Base-by-base conservation (phyloP, 2,888 invertebrate species). In the Eudasyphora cyanicolor region DNA sequence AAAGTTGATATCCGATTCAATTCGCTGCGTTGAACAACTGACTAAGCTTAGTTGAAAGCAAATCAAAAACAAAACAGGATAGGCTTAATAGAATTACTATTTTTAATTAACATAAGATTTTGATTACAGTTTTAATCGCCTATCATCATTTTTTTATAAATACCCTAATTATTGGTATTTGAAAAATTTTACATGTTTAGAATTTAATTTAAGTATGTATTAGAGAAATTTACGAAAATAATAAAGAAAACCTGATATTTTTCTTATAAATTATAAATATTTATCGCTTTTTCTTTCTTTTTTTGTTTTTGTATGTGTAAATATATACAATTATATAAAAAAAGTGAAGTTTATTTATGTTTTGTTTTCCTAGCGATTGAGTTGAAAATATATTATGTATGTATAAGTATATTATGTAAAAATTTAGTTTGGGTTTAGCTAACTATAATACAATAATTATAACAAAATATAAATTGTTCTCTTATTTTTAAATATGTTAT, bases 391-490 rank as follows among this genome's bases (percentile, higher is more conserved):
- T 38, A 17, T 62, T 7, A 45, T 77, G n/a, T n/a, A n/a, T n/a
- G n/a, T n/a, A n/a, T n/a, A n/a, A n/a, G n/a, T n/a, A n/a, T n/a
- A n/a, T n/a, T n/a, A 51, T 51, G 24, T 64, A 73, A 38, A 45
- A 12, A 45, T 21, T 67, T 73, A n/a, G 21, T 60, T 57, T 57
- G 35, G 10, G 24, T 45, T 74, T 74, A 69, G 21, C 57, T 79
- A 71, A 60, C 73, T 79, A 82, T 79, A 79, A 82, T 79, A 79
- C 79, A 82, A 73, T 76, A 67, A 67, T 76, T 76, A 57, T 73
- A 76, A 79, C 67, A 75, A 76, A 82, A 76, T 82, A 82, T 71
- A 54, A 67, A 45, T 42, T 24, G 29, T 42, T 24, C 12, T 21
- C 27, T 64, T 73, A 12, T 21, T 17, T 8, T 64, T 45, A 12